phyloP scores from a whole-genome alignment of 1,140 invertebrate species.

The Lasioglossum albipes region DNA sequence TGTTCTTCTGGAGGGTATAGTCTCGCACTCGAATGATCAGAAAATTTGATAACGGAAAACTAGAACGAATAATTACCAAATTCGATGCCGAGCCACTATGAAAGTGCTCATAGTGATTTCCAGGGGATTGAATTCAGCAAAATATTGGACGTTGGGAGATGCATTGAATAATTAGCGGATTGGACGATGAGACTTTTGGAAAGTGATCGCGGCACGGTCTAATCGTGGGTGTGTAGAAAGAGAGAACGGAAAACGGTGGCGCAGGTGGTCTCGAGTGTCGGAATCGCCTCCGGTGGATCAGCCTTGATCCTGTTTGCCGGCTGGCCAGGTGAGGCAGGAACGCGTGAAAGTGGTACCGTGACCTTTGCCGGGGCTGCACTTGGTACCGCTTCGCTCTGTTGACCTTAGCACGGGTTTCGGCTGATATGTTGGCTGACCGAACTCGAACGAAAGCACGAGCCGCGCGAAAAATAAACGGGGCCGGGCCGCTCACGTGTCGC shows the following conservation, averaged over 20 bases:
- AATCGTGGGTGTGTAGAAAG: slow-evolving; percentile 11
- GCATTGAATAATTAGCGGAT: too few relatives aligned
- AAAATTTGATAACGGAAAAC: too few relatives aligned
- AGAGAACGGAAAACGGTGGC: slow-evolving; percentile 27
- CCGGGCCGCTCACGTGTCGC: slow-evolving; percentile 53
- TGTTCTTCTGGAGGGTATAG: too few relatives aligned
- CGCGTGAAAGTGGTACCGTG: slow-evolving; percentile 66
- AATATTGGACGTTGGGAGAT: too few relatives aligned
- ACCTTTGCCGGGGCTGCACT: slow-evolving; percentile 62
- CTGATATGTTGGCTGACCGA: slow-evolving; percentile 8
- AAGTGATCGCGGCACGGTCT: background rate
- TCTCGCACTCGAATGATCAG: too few relatives aligned
- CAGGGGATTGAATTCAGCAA: too few relatives aligned
- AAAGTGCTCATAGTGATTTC: too few relatives aligned
- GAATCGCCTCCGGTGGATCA: slow-evolving; percentile 52
- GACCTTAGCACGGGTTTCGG: slow-evolving; percentile 64
- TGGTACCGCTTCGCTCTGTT: slow-evolving; percentile 59
- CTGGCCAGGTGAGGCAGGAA: slow-evolving; percentile 46
- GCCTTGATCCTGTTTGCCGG: slow-evolving; percentile 65
- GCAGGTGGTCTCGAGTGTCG: background rate
- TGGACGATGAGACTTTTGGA: too few relatives aligned
- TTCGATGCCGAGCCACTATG: too few relatives aligned
- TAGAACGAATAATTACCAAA: too few relatives aligned
- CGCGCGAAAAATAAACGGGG: slow-evolving; percentile 41
- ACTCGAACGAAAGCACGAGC: slow-evolving; percentile 29